These are phyloP conservation scores for Nowickia ferox DNA, from an alignment of 2,888 invertebrate genomes.

Conservation along the genomic window DNA sequence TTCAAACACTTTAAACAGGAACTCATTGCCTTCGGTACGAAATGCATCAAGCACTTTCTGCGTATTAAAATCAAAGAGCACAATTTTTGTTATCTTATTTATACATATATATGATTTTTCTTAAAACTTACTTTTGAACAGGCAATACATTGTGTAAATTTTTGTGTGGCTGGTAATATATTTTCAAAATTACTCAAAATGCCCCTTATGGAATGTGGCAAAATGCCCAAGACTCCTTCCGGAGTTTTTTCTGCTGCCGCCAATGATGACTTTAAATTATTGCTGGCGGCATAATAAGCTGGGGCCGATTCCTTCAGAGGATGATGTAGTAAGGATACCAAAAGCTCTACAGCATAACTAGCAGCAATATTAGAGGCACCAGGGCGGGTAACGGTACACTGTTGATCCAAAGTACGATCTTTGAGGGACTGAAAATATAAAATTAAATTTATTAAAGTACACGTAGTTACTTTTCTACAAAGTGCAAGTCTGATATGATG, in stretches of 20 bases:
- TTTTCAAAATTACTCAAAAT: conserved; percentile 93
- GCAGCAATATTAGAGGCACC: conserved; percentile 96
- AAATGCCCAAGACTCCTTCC: conserved; percentile 89
- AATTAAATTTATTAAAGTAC: not conserved
- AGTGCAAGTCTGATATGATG: too few species aligned
- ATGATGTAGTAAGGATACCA: conserved; percentile 94
- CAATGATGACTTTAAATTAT: conserved; percentile 66
- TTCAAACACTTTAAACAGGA: conserved; percentile 91
- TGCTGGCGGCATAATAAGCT: conserved; percentile 84
- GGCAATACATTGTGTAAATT: conserved; percentile 96
- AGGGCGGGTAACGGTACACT: conserved; percentile 98
- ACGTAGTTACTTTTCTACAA: too few species aligned
- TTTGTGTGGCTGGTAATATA: conserved; percentile 91
- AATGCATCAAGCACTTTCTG: conserved; percentile 84
- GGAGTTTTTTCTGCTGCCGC: conserved; percentile 80
- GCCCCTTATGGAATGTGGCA: conserved; percentile 97
- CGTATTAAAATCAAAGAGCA: conserved; percentile 51
- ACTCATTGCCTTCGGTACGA: conserved; percentile 86
- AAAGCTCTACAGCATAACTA: conserved; percentile 94
- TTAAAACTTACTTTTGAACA: conserved; percentile 87
- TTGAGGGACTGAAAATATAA: conserved; percentile 87
- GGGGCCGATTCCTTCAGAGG: conserved; percentile 87
- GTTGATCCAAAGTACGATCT: conserved; percentile 97
- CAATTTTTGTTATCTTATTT: conserved; percentile 11
- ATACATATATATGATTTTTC: not conserved